Evolutionary conservation across 1,140 invertebrate genomes (phyloP).

Genomic region (Anagrus nilaparvatae): DNA sequence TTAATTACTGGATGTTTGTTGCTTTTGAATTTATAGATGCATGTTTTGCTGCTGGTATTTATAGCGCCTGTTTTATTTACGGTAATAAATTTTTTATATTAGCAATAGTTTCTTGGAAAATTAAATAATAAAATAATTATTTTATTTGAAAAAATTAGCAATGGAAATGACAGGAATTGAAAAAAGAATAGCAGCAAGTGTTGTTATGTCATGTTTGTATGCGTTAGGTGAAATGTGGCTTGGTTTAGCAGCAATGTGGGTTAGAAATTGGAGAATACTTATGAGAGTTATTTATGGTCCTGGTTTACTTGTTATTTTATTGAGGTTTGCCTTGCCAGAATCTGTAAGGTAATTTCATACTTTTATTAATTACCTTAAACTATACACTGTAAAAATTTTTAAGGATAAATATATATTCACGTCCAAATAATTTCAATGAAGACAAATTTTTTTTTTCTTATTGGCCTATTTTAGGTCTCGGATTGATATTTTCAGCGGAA

Average conservation of each 20-base stretch:
- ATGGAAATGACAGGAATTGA: constrained; percentile 68
- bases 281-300: constrained; percentile 57
- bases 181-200: constrained; percentile 62
- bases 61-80: constrained; percentile 51
- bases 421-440: not conserved
- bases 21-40: constrained; percentile 56
- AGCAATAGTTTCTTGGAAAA: not conserved
- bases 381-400: too few species aligned
- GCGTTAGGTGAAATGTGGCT: constrained; percentile 60
- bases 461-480: too few species aligned
- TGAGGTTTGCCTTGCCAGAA: constrained; percentile 51
- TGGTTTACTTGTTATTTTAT: constrained; percentile 50
- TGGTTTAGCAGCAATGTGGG: constrained; percentile 54
- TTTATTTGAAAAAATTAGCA: too few species aligned
- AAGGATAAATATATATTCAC: too few species aligned
- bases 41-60: constrained; percentile 51
- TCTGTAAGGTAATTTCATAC: constrained; percentile 40
- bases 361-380: not conserved
- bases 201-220: constrained; percentile 59
- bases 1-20: constrained; percentile 52
- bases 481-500: too few species aligned
- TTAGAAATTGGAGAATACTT: constrained; percentile 59
- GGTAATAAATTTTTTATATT: constrained; percentile 36
- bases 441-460: not conserved
- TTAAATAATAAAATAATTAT: constrained; percentile 22